Conservation (phyloP, 2,797 vertebrate genomes). For the Gymnocypris eckloni region DNA sequence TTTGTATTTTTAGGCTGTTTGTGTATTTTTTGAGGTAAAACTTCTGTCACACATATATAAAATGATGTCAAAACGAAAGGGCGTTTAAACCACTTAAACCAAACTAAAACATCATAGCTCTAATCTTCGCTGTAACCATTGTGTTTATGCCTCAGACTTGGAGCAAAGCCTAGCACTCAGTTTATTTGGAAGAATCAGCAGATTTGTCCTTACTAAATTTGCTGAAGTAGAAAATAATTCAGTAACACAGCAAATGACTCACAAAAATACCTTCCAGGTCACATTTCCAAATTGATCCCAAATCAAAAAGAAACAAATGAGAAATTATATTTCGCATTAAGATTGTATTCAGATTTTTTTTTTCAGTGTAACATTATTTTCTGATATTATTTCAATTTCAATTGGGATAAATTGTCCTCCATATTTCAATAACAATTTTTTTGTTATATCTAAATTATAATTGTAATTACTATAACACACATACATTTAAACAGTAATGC, state of each 20-base stretch:
- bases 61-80: slow-evolving; percentile 81
- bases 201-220: slow-evolving; percentile 57
- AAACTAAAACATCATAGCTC: slow-evolving; percentile 76
- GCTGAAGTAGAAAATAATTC: neutral
- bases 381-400: neutral
- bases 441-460: neutral
- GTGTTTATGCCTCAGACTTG: slow-evolving; percentile 42
- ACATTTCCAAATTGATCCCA: neutral
- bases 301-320: neutral
- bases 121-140: slow-evolving; percentile 1
- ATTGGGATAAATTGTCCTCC: neutral
- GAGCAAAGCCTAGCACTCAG: slow-evolving; percentile 13
- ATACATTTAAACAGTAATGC: neutral
- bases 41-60: slow-evolving; percentile 74
- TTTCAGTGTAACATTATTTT: neutral
- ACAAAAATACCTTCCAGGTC: neutral
- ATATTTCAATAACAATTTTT: neutral
- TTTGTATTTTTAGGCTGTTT: slow-evolving; percentile 41
- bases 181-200: slow-evolving; percentile 50
- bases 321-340: neutral
- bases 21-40: slow-evolving; percentile 60
- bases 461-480: neutral
- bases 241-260: neutral
- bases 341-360: neutral
- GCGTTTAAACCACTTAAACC: slow-evolving; percentile 76